Evolutionary conservation across 2,888 invertebrate genomes (phyloP), one percentile per base, ranked within the genome.

Genomic region (Caenorhabditis drosophilae): DNA sequence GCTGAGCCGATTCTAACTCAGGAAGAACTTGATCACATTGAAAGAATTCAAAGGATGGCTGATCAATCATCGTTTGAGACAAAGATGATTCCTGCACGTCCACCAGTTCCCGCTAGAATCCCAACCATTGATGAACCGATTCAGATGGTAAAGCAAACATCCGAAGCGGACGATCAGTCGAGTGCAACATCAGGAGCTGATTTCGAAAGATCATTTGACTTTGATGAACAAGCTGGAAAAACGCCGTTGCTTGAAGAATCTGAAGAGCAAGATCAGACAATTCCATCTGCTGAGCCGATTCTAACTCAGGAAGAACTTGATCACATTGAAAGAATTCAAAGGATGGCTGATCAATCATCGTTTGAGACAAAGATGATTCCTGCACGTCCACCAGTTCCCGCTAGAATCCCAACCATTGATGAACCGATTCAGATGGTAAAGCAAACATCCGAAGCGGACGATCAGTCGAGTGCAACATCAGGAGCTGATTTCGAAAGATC

Each of bases 251-350:
- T 46, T 15, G 53, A 54, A 31, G 34, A 46, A 35, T n/a, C 31
- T 16, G 41, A 45, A 42, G 49, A n/a, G n/a, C n/a, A n/a, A n/a
- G n/a, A n/a, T n/a, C n/a, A n/a, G n/a, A n/a, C 34, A 55, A 31
- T 38, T 27, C 26, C 12, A 38, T 15, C 58, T 16, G 47, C 16
- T n/a, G n/a, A n/a, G n/a, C n/a, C n/a, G n/a, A n/a, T n/a, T 2
- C 52, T 75, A 47, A 78, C 77, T 9, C 55, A 56, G 26, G 75
- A 78, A 48, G 78, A 75, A 36, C 25, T 77, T 16, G 73, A 57
- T 36, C 76, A 77, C 46, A 75, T 75, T 46, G 70, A 57, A 25
- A 34, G 50, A 15, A 59, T 75, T 23, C 46, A 50, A 22, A 41
- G 46, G 36, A 36, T 75, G 56, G 76, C 75, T 9, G 73, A 77